Evolutionary conservation across 2,113 vertebrate genomes (phyloP).

Genomic region (Tamias sibiricus): DNA sequence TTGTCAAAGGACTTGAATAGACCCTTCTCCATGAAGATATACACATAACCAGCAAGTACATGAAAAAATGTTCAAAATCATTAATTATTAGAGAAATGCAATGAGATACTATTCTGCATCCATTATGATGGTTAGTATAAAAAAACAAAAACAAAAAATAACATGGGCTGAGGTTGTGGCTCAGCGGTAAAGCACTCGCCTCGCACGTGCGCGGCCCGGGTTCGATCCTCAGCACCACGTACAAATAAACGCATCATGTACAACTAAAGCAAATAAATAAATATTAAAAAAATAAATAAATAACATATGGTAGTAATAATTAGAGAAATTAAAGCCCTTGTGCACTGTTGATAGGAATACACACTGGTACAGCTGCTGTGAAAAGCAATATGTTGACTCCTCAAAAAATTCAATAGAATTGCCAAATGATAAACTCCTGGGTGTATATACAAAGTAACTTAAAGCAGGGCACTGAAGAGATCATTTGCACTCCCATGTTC

Average conservation of each 20-base stretch:
- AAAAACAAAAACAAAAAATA: too few relatives aligned
- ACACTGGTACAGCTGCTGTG: not conserved
- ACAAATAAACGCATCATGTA: too few relatives aligned
- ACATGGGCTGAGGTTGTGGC: too few relatives aligned
- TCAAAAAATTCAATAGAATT: slow-evolving; percentile 37
- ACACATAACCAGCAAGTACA: not conserved
- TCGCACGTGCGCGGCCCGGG: too few relatives aligned
- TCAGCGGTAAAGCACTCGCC: too few relatives aligned
- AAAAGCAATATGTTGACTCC: not conserved
- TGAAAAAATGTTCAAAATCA: not conserved
- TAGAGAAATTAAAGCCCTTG: not conserved
- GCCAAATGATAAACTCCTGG: not conserved
- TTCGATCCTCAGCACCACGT: too few relatives aligned
- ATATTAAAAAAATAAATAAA: not conserved
- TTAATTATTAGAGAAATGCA: not conserved
- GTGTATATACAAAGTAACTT: not conserved
- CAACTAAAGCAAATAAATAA: too few relatives aligned
- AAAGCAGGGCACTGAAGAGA: not conserved
- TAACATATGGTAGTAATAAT: slow-evolving; percentile 16
- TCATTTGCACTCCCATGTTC: not conserved
- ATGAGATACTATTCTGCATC: not conserved
- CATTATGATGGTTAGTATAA: not conserved
- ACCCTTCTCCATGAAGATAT: not conserved
- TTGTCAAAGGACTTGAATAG: not conserved
- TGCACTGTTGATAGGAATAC: not conserved